Base-by-base conservation (phyloP, 1,140 invertebrate species). In the Tetragonula clypearis region DNA sequence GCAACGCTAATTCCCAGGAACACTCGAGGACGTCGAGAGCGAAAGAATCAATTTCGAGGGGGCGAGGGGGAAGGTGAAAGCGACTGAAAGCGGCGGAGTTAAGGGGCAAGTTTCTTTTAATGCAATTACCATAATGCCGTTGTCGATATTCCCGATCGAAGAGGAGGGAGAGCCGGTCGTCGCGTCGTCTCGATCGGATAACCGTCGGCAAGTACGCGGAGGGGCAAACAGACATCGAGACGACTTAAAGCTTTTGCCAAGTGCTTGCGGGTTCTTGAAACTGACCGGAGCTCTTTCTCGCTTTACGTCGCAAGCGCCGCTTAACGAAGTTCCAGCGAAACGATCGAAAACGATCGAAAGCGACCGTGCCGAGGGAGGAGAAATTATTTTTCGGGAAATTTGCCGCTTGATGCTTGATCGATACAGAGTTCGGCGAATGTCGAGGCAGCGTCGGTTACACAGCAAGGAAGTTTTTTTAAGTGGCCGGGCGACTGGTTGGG, bases 331-430 rank as follows among this genome's bases (percentile, higher is more conserved):
- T 9, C 12, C 1, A 14, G 41, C 23, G 41, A 58, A 58, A 6
- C 26, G 1, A 53, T 19, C 0, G n/a, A 15, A 30, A 65, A 49
- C 41, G 41, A 49, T 49, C 58, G 35, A 14, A 3, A 49, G 41
- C 19, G 1, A 6, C 14, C n/a, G 17, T 2, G 35, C 21, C 65
- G 56, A 3, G 72, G 15, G 17, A 17, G 35, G 49, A 56, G 30
- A 82, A 35, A 79, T 88, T 88, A 88, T 86, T 88, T 49, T 55
- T 58, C 84, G 71, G 69, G 49, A 76, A 82, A 88, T 88, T 86
- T 60, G 62, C 53, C 55, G n/a, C 23, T 49, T 9, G 78, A 76
- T 65, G 65, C 23, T 75, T 49, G 82, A 55, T 86, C 84, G 80
- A 87, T 80, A 62, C 74, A 62, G 41, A 49, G 14, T 56, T 49